Conservation (phyloP, 2,113 vertebrate species). For the Toxotes chatareus region DNA sequence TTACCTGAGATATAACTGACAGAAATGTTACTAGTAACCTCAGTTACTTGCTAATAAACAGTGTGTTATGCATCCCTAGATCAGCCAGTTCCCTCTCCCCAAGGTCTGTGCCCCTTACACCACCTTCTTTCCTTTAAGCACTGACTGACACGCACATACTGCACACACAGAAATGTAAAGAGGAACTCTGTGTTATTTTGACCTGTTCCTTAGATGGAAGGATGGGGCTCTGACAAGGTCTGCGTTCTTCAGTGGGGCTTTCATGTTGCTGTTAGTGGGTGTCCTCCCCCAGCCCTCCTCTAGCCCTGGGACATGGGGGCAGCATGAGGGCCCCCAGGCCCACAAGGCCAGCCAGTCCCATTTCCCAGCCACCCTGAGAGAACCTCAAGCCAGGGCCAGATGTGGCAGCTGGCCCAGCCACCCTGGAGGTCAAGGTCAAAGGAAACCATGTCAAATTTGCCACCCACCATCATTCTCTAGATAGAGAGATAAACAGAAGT, state of each 20-base stretch:
- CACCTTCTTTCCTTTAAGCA: conserved; percentile 55
- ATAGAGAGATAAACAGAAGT: conserved; percentile 69
- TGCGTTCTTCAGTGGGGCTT: conserved; percentile 70
- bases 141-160: conserved; percentile 51
- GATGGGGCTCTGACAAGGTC: conserved; percentile 72
- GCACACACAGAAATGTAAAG: conserved; percentile 58
- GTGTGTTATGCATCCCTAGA: conserved; percentile 34
- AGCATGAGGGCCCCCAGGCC: conserved; percentile 66
- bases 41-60: conserved; percentile 26
- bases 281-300: conserved; percentile 63
- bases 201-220: conserved; percentile 68
- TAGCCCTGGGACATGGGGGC: conserved; percentile 66
- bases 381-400: conserved; percentile 81
- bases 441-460: conserved; percentile 83
- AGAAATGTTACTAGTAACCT: neutral
- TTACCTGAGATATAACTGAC: neutral
- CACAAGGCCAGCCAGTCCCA: conserved; percentile 73
- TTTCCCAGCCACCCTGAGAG: conserved; percentile 80
- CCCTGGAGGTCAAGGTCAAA: conserved; percentile 84
- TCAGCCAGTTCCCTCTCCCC: conserved; percentile 28
- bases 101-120: conserved; percentile 32
- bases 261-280: conserved; percentile 77
- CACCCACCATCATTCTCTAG: conserved; percentile 81
- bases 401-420: conserved; percentile 82
- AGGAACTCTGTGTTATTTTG: conserved; percentile 67